Conservation (phyloP, 2,888 invertebrate species). For the Drosophila mayaguana region DNA sequence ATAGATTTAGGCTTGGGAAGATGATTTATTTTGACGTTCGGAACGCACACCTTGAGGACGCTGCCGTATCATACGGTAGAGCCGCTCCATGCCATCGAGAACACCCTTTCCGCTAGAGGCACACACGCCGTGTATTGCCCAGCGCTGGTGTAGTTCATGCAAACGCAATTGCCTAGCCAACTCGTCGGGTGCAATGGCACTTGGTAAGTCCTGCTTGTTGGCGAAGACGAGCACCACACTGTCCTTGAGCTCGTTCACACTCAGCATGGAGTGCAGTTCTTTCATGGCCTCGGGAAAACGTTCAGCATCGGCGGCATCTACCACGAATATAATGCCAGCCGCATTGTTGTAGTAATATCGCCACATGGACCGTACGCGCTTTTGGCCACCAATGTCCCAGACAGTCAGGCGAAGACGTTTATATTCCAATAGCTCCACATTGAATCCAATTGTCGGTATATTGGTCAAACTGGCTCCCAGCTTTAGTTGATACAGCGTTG, state of each 20-base stretch:
- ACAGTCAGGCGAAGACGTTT: conserved; percentile 80
- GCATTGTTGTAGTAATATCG: conserved; percentile 77
- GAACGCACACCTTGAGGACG: neutral
- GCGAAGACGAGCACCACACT: conserved; percentile 73
- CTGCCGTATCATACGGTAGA: conserved; percentile 41
- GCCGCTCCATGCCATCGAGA: conserved; percentile 36
- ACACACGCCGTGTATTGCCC: conserved; percentile 42
- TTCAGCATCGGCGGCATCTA: conserved; percentile 70
- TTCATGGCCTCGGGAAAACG: conserved; percentile 66
- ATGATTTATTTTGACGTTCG: neutral
- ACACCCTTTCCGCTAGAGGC: conserved; percentile 30
- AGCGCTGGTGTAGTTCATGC: conserved; percentile 34
- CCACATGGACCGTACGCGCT: conserved; percentile 77
- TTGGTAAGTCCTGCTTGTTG: conserved; percentile 80
- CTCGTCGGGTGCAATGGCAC: conserved; percentile 55
- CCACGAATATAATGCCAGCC: conserved; percentile 76
- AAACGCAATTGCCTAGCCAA: conserved; percentile 25
- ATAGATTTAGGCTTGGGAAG: no score
- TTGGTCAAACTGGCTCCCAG: conserved; percentile 71
- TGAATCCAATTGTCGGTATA: conserved; percentile 82
- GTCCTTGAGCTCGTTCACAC: conserved; percentile 63
- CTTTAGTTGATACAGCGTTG: conserved; percentile 79
- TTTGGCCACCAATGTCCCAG: conserved; percentile 82
- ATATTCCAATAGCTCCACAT: conserved; percentile 79
- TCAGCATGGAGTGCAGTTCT: conserved; percentile 70